Evolutionary conservation across 1,140 invertebrate genomes (phyloP), one percentile per base, ranked within the genome.

Genomic region (Drosophila micromelanica): DNA sequence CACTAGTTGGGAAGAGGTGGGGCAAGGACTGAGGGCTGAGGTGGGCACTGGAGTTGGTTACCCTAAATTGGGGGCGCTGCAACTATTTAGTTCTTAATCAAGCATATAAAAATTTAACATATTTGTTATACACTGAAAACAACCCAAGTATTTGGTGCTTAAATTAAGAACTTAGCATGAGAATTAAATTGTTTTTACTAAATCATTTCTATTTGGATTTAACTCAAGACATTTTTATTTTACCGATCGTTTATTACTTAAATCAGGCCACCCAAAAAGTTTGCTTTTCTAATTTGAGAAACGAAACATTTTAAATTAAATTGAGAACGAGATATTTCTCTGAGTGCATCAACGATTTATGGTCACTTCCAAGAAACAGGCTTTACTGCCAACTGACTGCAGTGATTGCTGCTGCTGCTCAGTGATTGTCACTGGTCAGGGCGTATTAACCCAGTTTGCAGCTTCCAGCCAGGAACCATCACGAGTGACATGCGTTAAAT

Each of bases 81-180:
- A 87, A 84, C 79, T 84, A 89, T 84, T 89, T 89, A 89, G 80
- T 90, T 77, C 76, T 89, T 89, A 89, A 89, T 89, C 81, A 89
- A 80, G 79, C 64, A 84, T 84, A 80, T 84, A 75, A 89, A 89
- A 84, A 74, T 52, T 77, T 68, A 64, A 85, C 6, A 77, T 77
- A 80, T 76, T 84, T 57, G 59, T 67, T 9, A 0, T 35, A 35
- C 32, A 35, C 32, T 35, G 7, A 35, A 35, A 35, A 9, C 6
- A 35, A 9, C 32, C 1, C 1, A 35, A 35, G 9, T 2, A 35
- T 35, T 6, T 35, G 9, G 32, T 8, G 7, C 7, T 9, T 8
- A 2, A 35, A 35, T 35, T 35, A 35, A 35, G 32, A 9, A 8
- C 20, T 23, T 23, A 23, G 2, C 20, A 3, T 23, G 20, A 32